Conservation (phyloP, 2,113 vertebrate genomes). For the Herpetotheres cachinnans region DNA sequence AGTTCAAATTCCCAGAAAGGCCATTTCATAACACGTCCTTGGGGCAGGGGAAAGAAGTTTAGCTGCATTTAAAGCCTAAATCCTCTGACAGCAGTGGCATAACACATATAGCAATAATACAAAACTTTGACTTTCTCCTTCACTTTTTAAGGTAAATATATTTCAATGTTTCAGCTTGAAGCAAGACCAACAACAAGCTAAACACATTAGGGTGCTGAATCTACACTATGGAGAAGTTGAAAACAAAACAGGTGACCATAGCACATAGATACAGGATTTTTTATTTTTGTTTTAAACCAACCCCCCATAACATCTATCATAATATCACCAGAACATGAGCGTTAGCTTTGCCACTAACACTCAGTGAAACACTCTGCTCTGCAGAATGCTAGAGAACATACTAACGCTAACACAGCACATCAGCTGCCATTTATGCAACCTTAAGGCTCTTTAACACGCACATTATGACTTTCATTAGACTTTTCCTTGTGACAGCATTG, state of each 20-base stretch:
- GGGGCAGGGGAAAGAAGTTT: background rate
- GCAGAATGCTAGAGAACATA: background rate
- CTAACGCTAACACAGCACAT: background rate
- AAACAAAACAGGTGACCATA: background rate
- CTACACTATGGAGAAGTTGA: background rate
- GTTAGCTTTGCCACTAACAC: background rate
- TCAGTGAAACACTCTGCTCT: background rate
- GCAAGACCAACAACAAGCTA: background rate
- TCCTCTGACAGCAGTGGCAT: background rate
- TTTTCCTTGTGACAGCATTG: background rate
- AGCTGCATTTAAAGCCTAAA: background rate
- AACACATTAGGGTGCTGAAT: background rate
- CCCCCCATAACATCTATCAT: background rate
- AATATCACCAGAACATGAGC: background rate
- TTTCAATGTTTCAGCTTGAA: background rate
- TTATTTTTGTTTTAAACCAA: background rate
- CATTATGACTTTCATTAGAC: background rate
- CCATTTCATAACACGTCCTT: background rate
- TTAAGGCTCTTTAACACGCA: background rate
- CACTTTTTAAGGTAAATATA: background rate
- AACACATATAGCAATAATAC: background rate
- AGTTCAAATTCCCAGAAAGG: slow-evolving; percentile 24
- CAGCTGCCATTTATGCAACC: background rate
- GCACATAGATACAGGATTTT: background rate
- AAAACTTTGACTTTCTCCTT: background rate